Evolutionary conservation across 2,888 invertebrate genomes (phyloP).

Genomic region (Spicauda simplicius): DNA sequence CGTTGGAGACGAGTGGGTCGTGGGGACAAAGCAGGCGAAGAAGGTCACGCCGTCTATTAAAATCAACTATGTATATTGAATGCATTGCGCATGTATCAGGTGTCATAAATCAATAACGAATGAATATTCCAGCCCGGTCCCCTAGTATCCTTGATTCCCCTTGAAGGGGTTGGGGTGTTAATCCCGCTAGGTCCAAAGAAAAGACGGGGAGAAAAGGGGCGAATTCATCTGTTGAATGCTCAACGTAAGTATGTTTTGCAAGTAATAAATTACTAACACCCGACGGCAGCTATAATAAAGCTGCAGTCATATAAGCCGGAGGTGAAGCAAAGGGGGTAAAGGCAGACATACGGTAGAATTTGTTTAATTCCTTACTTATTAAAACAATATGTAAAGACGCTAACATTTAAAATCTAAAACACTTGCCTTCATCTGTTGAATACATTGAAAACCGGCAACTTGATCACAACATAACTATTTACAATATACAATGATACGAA

Average conservation of each 20-base stretch:
- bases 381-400: no score
- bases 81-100: no score
- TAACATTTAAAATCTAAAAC: no score
- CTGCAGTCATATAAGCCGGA: not conserved
- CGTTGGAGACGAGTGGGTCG: not conserved
- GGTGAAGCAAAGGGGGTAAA: not conserved
- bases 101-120: no score
- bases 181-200: no score
- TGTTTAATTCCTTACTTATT: no score
- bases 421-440: not conserved
- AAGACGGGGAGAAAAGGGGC: not conserved
- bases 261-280: not conserved
- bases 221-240: not conserved
- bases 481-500: not conserved
- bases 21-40: no score
- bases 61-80: no score
- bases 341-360: no score
- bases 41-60: no score
- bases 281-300: no score
- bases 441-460: not conserved
- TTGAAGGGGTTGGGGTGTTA: not conserved
- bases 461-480: not conserved
- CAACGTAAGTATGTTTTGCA: not conserved
- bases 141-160: not conserved
- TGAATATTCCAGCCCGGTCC: no score